These are phyloP conservation scores for Oenanthe oenanthe DNA, from an alignment of 2,113 vertebrate species.

Conservation along the genomic window DNA sequence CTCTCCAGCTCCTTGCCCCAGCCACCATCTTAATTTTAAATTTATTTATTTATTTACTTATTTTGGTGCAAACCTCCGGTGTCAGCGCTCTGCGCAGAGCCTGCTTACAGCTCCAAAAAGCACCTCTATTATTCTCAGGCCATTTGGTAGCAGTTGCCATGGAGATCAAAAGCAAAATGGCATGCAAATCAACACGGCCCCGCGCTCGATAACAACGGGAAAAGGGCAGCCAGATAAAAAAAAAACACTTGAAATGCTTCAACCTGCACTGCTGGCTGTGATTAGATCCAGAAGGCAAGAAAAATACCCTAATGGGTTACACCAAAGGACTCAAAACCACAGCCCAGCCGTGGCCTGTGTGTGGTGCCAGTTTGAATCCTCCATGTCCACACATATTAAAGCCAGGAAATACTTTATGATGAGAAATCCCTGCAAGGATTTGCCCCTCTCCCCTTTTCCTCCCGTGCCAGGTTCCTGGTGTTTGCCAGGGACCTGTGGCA, in stretches of 20 bases:
- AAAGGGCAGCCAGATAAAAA: slow-evolving; percentile 46
- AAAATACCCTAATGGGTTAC: slow-evolving; percentile 14
- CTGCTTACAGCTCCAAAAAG: slow-evolving; percentile 55
- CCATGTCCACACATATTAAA: accelerated
- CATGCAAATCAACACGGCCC: slow-evolving; percentile 79
- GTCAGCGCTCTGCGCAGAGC: slow-evolving; percentile 32
- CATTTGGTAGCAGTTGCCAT: slow-evolving; percentile 80
- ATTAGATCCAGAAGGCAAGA: slow-evolving; percentile 20
- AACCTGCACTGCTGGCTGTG: slow-evolving; percentile 28
- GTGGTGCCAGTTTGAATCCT: accelerated
- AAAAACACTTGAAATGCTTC: slow-evolving; percentile 2
- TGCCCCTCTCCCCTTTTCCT: accelerated
- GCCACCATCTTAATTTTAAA: neutral
- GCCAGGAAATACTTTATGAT: neutral
- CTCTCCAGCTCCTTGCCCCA: neutral
- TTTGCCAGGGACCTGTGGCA: neutral
- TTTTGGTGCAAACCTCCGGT: neutral
- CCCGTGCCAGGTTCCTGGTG: neutral
- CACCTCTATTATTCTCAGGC: slow-evolving; percentile 75
- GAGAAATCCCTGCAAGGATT: neutral
- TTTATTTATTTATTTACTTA: slow-evolving; percentile 28
- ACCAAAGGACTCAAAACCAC: neutral
- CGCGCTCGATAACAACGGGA: slow-evolving; percentile 58
- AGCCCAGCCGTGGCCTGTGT: neutral
- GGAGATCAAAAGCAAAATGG: slow-evolving; percentile 80